Conservation (phyloP, 53 echinoderm and acorn worm genomes). For the Paelopatides confundens region DNA sequence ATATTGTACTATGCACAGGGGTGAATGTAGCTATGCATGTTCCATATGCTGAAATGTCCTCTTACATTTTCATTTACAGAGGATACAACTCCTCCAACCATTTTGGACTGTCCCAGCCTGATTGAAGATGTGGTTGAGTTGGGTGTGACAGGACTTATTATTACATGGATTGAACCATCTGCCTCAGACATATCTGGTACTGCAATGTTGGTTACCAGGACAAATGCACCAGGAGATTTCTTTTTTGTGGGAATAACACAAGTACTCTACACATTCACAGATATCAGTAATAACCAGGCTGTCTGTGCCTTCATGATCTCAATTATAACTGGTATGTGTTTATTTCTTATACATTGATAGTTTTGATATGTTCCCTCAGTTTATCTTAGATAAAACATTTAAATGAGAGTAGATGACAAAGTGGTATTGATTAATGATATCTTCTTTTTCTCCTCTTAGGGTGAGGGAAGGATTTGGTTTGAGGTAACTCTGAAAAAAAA, state of each 20-base stretch:
- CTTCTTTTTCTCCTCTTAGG: too few relatives aligned
- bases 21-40: too few relatives aligned
- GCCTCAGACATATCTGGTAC: not conserved
- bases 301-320: not conserved
- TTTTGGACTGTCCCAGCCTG: conserved; percentile 53
- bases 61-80: not conserved
- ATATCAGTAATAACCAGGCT: not conserved
- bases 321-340: not conserved
- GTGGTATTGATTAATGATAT: too few relatives aligned
- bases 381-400: too few relatives aligned
- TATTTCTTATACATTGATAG: too few relatives aligned
- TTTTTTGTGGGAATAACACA: not conserved
- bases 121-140: not conserved
- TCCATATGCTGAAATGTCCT: too few relatives aligned
- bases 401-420: too few relatives aligned
- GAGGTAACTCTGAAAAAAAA: too few relatives aligned
- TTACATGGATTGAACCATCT: not conserved
- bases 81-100: conserved; percentile 63
- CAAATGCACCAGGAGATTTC: not conserved
- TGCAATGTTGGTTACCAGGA: not conserved
- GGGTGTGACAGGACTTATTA: not conserved
- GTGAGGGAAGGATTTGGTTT: too few relatives aligned
- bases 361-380: too few relatives aligned
- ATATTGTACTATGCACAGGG: too few relatives aligned
- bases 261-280: not conserved